Base-by-base conservation (phyloP, 2,113 vertebrate species). In the Kobus ellipsiprymnus region DNA sequence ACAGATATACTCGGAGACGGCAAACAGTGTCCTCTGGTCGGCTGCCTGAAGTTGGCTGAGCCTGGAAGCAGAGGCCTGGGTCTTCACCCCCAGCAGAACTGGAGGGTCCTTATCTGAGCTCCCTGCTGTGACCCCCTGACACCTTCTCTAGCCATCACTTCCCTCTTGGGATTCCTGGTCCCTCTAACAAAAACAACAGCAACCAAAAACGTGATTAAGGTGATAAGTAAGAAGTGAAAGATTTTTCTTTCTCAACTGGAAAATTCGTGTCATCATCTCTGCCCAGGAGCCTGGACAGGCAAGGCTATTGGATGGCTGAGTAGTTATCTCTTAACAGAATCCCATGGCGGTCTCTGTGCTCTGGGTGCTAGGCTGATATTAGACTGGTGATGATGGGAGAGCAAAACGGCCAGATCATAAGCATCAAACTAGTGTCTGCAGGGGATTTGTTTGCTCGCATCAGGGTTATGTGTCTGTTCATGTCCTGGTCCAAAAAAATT, bases 331-430 rank as follows among this genome's bases (percentile, higher is more conserved):
- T 17, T 11, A 7, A 15, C 10, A 8, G 83, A 48, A 5, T 50
- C 9, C 4, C 2, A 0, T 4, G 59, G 30, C 3, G 0, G 21
- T 16, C 55, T 6, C 77, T 6, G 54, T 0, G 60, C 21, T 59
- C 78, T 59, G 40, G 40, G 50, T 10, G 3, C 27, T 3, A 16
- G 48, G 23, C 52, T 82, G 81, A 6, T 25, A 15, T 36, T 29
- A 78, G 92, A 30, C 84, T 64, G 50, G 5, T 2, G 7, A 4
- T 13, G 21, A 50, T 8, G 9, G 1, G 29, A 50, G 36, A 81
- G 14, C 33, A 40, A 55, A 62, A 5, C 13, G 14, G 6, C 3
- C 12, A 8, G 81, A 44, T 23, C 19, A 7, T 1, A 7, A 30
- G 8, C 12, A 8, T 4, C 3, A 64, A 23, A 27, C 7, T 3